phyloP scores from a whole-genome alignment of 1,140 invertebrate species.

The Danaus plexippus region DNA sequence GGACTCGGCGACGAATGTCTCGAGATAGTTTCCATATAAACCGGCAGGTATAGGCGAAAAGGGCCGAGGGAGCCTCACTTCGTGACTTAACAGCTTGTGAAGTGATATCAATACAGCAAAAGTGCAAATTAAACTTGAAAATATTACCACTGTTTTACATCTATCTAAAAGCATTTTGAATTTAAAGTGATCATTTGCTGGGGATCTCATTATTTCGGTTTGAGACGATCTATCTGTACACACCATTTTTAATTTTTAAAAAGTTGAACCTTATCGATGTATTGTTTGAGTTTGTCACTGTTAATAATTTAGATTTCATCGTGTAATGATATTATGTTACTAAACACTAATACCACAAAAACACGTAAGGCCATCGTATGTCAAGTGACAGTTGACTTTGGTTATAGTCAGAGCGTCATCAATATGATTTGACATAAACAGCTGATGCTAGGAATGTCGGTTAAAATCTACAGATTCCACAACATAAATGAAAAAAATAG shows the following conservation, averaged over 20 bases:
- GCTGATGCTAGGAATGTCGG: too few species aligned
- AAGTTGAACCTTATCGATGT: conserved; percentile 33
- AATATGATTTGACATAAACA: too few species aligned
- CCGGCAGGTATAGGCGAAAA: conserved; percentile 61
- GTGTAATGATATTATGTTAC: conserved; percentile 47
- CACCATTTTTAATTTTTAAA: conserved; percentile 41
- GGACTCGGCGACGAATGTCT: conserved; percentile 39
- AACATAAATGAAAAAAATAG: too few species aligned
- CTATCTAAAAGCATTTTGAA: conserved; percentile 54
- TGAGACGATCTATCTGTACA: conserved; percentile 46
- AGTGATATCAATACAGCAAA: conserved; percentile 55
- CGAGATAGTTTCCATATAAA: conserved; percentile 54
- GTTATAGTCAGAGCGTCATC: neutral
- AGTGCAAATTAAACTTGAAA: conserved; percentile 58
- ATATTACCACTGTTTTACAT: conserved; percentile 59
- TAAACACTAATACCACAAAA: conserved; percentile 55
- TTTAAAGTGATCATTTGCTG: conserved; percentile 31
- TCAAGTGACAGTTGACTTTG: conserved; percentile 19
- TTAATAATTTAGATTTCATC: conserved; percentile 53
- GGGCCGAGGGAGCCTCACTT: conserved; percentile 52
- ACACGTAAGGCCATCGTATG: conserved; percentile 54
- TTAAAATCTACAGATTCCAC: too few species aligned
- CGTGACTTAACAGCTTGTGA: conserved; percentile 52
- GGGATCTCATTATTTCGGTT: conserved; percentile 47
- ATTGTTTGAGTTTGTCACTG: conserved; percentile 29